phyloP scores from a whole-genome alignment of 1,140 invertebrate genomes.

The Drosophila neocordata region DNA sequence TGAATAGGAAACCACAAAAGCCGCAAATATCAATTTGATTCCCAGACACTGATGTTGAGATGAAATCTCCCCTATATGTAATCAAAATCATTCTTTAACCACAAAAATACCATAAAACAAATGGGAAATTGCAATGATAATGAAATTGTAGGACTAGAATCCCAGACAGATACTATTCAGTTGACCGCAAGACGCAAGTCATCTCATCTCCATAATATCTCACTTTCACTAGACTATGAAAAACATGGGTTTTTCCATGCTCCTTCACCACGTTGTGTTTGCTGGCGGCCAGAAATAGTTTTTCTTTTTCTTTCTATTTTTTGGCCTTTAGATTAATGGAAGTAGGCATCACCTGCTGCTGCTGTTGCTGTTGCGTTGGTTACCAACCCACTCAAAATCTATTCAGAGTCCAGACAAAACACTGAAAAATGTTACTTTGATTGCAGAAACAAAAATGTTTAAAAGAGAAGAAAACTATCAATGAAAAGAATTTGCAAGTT shows the following conservation, averaged over 20 bases:
- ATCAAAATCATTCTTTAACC: constrained; percentile 61
- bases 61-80: constrained; percentile 38
- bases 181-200: constrained; percentile 5
- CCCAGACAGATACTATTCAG: constrained; percentile 29
- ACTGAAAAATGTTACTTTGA: neutral
- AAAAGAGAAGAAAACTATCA: no score
- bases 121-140: constrained; percentile 59
- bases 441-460: neutral
- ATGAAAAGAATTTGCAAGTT: no score
- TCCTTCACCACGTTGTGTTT: constrained; percentile 30
- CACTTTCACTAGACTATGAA: constrained; percentile 59
- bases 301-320: neutral
- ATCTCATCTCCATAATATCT: constrained; percentile 26
- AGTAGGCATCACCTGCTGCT: constrained; percentile 52
- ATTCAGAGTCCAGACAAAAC: constrained; percentile 3
- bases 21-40: constrained; percentile 80
- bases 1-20: constrained; percentile 39
- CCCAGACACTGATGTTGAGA: constrained; percentile 43
- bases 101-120: constrained; percentile 53
- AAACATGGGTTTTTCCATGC: constrained; percentile 17
- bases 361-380: constrained; percentile 52
- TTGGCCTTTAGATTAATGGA: constrained; percentile 77
- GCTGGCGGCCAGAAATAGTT: constrained; percentile 77
- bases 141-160: constrained; percentile 53
- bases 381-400: constrained; percentile 37